Conservation (phyloP, 2,797 vertebrate genomes). For the Psittacula echo region DNA sequence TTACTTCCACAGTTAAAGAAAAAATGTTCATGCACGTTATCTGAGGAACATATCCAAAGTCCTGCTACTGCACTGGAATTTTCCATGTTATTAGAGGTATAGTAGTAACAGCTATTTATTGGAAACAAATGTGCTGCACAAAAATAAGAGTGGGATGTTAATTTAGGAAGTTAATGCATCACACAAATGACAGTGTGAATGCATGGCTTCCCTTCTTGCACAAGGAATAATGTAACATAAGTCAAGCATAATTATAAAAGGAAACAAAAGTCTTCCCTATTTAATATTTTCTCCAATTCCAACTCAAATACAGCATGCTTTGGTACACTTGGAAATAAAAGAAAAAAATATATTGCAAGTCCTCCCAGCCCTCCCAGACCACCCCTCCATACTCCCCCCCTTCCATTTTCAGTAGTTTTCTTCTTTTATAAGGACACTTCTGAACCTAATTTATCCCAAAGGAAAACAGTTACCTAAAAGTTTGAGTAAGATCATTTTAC, state of each 20-base stretch:
- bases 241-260: background rate
- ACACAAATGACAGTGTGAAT: background rate
- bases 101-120: background rate
- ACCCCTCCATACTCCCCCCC: no score
- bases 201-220: background rate
- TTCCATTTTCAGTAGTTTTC: background rate
- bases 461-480: background rate
- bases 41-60: background rate
- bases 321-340: background rate
- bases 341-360: background rate
- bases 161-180: background rate
- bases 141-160: background rate
- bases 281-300: background rate
- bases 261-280: background rate
- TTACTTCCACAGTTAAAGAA: background rate
- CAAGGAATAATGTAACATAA: background rate
- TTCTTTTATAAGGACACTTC: background rate
- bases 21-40: background rate
- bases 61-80: background rate
- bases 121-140: background rate
- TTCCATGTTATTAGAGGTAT: background rate
- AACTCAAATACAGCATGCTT: accelerated
- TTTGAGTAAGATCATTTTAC: background rate
- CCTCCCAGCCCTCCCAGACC: background rate
- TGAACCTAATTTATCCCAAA: background rate